Evolutionary conservation across 2,797 vertebrate species (phyloP).

Genomic region (Pipistrellus kuhlii): DNA sequence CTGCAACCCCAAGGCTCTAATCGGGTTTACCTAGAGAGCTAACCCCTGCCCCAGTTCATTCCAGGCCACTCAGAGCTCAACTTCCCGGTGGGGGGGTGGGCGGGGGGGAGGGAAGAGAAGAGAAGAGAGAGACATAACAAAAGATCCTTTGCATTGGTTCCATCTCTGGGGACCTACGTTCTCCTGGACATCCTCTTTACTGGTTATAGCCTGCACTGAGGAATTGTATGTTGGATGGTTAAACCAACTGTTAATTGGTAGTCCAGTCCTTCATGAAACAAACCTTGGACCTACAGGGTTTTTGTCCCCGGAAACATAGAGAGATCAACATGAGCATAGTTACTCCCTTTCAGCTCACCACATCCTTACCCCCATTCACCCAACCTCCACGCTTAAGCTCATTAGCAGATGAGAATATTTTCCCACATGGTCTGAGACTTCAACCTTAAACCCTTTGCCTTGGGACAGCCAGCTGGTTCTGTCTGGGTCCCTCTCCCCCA

Average conservation of each 20-base stretch:
- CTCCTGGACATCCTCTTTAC: neutral
- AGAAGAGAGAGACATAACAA: neutral
- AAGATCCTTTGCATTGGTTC: neutral
- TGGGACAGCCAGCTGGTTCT: neutral
- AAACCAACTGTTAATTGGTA: neutral
- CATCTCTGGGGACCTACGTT: neutral
- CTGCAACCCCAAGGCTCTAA: neutral
- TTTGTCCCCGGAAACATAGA: neutral
- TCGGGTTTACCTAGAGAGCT: neutral
- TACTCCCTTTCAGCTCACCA: neutral
- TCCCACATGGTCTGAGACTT: neutral
- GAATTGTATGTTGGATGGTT: neutral
- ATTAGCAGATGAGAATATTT: neutral
- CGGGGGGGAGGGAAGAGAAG: neutral
- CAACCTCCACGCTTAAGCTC: neutral
- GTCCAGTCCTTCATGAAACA: neutral
- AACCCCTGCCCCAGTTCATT: neutral
- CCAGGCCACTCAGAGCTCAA: neutral
- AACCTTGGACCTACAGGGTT: neutral
- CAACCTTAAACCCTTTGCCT: neutral
- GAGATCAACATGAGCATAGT: neutral
- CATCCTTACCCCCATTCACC: neutral
- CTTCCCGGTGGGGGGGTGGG: neutral
- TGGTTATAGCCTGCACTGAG: neutral
- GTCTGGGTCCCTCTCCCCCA: neutral